Evolutionary conservation across 1,140 invertebrate species (phyloP).

Genomic region (Conopomorpha cramerella): DNA sequence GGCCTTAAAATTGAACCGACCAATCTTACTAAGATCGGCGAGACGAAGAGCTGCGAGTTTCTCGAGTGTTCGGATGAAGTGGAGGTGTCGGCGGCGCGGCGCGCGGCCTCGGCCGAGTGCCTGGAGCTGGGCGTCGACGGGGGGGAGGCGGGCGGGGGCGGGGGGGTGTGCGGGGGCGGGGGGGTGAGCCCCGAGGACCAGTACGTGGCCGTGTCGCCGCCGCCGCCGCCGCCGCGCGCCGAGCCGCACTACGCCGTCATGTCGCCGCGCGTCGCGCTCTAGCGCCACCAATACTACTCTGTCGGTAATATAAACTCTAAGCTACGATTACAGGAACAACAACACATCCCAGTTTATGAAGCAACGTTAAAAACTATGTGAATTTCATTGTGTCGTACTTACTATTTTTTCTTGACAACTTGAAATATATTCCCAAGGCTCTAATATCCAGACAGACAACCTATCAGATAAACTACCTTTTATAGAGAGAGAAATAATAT

Average conservation of each 20-base stretch:
- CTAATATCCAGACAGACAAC: no score
- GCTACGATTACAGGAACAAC: no score
- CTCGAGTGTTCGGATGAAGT: slow-evolving; percentile 40
- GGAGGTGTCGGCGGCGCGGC: slow-evolving; percentile 14
- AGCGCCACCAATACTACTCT: no score
- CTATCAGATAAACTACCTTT: no score
- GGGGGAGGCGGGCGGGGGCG: slow-evolving; percentile 17
- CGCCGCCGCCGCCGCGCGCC: slow-evolving; percentile 14
- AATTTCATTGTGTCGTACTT: no score
- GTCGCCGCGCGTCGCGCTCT: no score
- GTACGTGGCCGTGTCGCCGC: slow-evolving; percentile 40
- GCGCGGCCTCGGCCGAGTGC: slow-evolving; percentile 26
- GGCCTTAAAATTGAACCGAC: slow-evolving; percentile 22
- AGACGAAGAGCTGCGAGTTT: slow-evolving; percentile 43
- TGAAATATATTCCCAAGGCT: no score
- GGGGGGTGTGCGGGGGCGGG: slow-evolving; percentile 14
- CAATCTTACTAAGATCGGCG: slow-evolving; percentile 18
- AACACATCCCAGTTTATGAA: no score
- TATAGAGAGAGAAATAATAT: no score
- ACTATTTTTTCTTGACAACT: no score
- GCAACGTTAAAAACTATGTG: no score
- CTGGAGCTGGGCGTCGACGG: slow-evolving; percentile 22
- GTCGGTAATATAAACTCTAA: no score
- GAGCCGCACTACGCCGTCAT: slow-evolving; percentile 43
- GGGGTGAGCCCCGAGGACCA: slow-evolving; percentile 28